Conservation (phyloP, 1,140 invertebrate genomes). For the Drosophila varians region DNA sequence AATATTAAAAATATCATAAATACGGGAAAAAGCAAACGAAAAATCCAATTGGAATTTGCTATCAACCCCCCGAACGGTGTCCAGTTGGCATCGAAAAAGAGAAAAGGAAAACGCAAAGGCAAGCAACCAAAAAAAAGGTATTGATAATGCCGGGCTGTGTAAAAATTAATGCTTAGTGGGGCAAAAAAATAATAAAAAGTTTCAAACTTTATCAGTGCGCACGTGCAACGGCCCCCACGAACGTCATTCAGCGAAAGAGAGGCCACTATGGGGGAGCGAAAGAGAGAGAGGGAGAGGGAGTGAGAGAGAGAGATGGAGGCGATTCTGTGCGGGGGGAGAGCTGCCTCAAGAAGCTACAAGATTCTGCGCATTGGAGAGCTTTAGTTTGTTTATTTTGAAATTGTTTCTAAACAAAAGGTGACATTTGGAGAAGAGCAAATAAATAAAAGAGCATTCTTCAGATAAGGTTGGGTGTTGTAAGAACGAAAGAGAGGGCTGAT, state of each 20-base stretch:
- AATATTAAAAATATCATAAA: too few relatives aligned
- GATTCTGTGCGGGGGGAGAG: slow-evolving; percentile 7
- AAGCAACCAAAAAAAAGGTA: slow-evolving; percentile 24
- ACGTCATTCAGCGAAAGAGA: slow-evolving; percentile 15
- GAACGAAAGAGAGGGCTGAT: too few relatives aligned
- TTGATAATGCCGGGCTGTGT: too few relatives aligned
- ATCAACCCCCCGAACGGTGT: background rate
- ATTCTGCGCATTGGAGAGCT: slow-evolving; percentile 33
- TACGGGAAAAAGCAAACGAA: background rate
- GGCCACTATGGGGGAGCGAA: background rate
- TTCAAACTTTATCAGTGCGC: slow-evolving; percentile 32
- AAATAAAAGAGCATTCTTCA: too few relatives aligned
- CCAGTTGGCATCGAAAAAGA: too few relatives aligned
- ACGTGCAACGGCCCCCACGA: slow-evolving; percentile 55
- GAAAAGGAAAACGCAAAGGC: slow-evolving; percentile 22
- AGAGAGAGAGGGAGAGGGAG: background rate
- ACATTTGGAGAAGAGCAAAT: too few relatives aligned
- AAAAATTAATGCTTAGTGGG: slow-evolving; percentile 14
- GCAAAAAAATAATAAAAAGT: background rate
- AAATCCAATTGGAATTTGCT: background rate
- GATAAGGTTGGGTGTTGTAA: too few relatives aligned
- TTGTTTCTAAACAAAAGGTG: too few relatives aligned
- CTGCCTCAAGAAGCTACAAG: slow-evolving; percentile 15
- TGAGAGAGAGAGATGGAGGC: background rate
- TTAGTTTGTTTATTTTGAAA: too few relatives aligned